Conservation (phyloP, 2,888 invertebrate species). For the Leptodirus hochenwartii region DNA sequence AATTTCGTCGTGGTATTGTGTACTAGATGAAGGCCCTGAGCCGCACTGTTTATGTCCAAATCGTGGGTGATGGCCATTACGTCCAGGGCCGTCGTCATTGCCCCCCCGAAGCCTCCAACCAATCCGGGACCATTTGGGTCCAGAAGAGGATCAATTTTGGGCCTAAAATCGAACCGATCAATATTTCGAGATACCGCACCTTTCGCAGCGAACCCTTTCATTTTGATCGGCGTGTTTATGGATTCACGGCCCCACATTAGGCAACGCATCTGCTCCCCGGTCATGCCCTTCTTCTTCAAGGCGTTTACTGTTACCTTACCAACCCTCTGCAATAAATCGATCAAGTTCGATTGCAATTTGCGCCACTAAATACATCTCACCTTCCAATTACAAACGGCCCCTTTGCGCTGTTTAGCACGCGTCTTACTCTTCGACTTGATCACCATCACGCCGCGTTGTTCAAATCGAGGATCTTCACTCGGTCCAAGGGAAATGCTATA, state of each 20-base stretch:
- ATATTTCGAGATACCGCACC: too few species aligned
- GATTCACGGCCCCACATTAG: constrained; percentile 86
- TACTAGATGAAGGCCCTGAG: too few species aligned
- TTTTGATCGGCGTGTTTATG: constrained; percentile 69
- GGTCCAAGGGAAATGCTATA: constrained; percentile 88
- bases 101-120: constrained; percentile 35
- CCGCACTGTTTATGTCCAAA: constrained; percentile 10
- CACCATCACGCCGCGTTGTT: constrained; percentile 89
- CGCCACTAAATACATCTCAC: constrained; percentile 29
- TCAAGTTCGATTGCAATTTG: neutral
- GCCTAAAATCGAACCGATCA: constrained; percentile 17
- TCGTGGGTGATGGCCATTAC: constrained; percentile 68
- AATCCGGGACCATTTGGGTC: constrained; percentile 26
- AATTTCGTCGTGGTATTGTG: too few species aligned
- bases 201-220: constrained; percentile 30
- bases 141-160: constrained; percentile 29
- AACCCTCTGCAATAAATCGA: constrained; percentile 41
- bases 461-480: constrained; percentile 61
- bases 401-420: constrained; percentile 87
- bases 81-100: constrained; percentile 59
- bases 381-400: constrained; percentile 95
- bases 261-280: constrained; percentile 68
- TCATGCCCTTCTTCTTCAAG: constrained; percentile 62
- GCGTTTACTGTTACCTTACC: constrained; percentile 76
- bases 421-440: constrained; percentile 96